Evolutionary conservation across 2,888 invertebrate species (phyloP), one percentile per base, ranked within the genome.

Genomic region (Rhogogaster chlorosoma): DNA sequence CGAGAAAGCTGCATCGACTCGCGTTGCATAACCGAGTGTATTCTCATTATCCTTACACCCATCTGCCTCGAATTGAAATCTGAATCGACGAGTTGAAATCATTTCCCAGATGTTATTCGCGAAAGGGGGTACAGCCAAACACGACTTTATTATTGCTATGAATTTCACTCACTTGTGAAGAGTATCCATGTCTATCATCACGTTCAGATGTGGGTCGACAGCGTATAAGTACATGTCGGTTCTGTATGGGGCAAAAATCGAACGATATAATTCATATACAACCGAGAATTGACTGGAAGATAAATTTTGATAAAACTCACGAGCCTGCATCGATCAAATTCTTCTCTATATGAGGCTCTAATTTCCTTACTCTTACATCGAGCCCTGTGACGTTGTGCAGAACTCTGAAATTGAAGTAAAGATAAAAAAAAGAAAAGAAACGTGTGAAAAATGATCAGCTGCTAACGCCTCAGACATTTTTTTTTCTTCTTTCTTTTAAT

Each of bases 151-250:
- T 61, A 61, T 61, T 61, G 5, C 26, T 26, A 12, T 22, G 10
- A 61, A 61, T 75, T 78, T 15, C 5, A 94, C 95, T 95, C 94
- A 97, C 97, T 95, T 96, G 93, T 97, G 97, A 45, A 97, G 92
- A 6, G 96, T 95, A 85, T 97, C 97, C 95, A 97, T 97, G 90
- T 97, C 97, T 73, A 98, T 95, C 84, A 98, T 96, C 0, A 97
- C 95, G 91, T 98, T 98, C 6, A 97, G 95, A 88, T 96, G 94
- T 0, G 97, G 97, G 94, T 98, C 97, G 29, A 98, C 96, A 2
- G 97, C 98, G 91, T 98, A 98, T 85, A 98, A 95, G 89, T 97
- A 98, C 94, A 98, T 95, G 90, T 98, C 97, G 36, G 98, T 98
- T 82, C 98, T 97, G 94, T 87, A 95, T 95, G 86, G 84, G 87